Conservation (phyloP, 2,888 invertebrate species). For the Thymelicus acteon region DNA sequence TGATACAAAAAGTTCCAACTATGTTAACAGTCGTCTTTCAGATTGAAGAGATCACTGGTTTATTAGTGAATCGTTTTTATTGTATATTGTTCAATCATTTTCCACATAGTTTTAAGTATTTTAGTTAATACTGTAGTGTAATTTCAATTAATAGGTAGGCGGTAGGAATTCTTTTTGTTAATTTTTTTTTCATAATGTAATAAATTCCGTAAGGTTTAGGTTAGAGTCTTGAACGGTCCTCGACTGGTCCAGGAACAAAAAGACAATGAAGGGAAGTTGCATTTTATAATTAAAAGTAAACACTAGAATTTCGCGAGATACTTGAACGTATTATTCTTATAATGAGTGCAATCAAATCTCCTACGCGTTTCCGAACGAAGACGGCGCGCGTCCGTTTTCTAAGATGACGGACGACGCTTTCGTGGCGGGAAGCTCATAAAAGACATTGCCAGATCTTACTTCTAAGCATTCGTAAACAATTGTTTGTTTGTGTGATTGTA, state of each 20-base stretch:
- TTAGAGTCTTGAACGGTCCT: conserved; percentile 72
- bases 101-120: conserved; percentile 81
- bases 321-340: conserved; percentile 40
- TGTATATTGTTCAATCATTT: conserved; percentile 84
- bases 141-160: conserved; percentile 81
- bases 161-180: conserved; percentile 82
- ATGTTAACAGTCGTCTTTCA: conserved; percentile 35
- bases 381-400: conserved; percentile 38
- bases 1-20: conserved; percentile 33
- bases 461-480: conserved; percentile 69
- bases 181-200: conserved; percentile 79
- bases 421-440: conserved; percentile 56
- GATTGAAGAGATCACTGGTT: conserved; percentile 67
- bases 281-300: conserved; percentile 67
- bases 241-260: conserved; percentile 76
- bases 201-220: conserved; percentile 77
- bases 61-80: conserved; percentile 83
- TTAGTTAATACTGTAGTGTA: conserved; percentile 81
- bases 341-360: conserved; percentile 49
- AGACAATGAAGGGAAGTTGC: conserved; percentile 82
- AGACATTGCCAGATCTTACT: conserved; percentile 74
- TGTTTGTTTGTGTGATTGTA: conserved; percentile 71
- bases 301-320: conserved; percentile 56
- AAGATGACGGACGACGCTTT: conserved; percentile 43
- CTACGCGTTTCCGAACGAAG: conserved; percentile 42